Conservation (phyloP, 2,888 invertebrate species). For the Scrobipalpa atriplicella region DNA sequence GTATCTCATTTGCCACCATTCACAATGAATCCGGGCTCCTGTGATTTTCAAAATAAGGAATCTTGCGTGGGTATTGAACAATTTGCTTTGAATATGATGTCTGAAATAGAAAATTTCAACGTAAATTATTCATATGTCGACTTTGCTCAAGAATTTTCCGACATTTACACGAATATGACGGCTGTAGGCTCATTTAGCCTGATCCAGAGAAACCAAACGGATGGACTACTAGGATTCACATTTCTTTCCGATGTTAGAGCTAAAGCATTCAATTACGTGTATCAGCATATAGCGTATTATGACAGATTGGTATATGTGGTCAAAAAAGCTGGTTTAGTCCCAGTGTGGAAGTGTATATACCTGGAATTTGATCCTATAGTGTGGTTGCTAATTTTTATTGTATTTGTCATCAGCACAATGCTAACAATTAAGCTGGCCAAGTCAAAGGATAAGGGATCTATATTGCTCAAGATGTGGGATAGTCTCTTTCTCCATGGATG, state of each 20-base stretch:
- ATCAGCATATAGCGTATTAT: conserved; percentile 37
- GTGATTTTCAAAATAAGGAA: not conserved
- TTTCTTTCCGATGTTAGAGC: conserved; percentile 42
- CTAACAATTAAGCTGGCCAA: conserved; percentile 39
- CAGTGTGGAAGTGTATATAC: conserved; percentile 42
- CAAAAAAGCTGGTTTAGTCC: conserved; percentile 37
- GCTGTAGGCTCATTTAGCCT: conserved; percentile 45
- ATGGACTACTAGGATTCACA: conserved; percentile 44
- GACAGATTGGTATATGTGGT: conserved; percentile 46
- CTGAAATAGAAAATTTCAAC: conserved; percentile 49
- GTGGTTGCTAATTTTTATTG: conserved; percentile 42
- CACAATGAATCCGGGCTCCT: conserved; percentile 40
- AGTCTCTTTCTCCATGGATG: conserved; percentile 43
- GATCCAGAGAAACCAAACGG: conserved; percentile 41
- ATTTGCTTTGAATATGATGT: conserved; percentile 48
- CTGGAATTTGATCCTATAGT: conserved; percentile 43
- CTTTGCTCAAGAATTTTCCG: conserved; percentile 43
- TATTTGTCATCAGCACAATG: conserved; percentile 41
- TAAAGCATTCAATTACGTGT: conserved; percentile 42
- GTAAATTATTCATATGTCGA: conserved; percentile 46
- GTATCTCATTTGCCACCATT: conserved; percentile 57
- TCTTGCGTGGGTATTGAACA: conserved; percentile 45
- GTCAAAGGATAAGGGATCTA: conserved; percentile 36
- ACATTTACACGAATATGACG: conserved; percentile 43
- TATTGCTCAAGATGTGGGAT: conserved; percentile 43